phyloP scores from a whole-genome alignment of 2,888 invertebrate genomes.

The Cacoxenus indagator region DNA sequence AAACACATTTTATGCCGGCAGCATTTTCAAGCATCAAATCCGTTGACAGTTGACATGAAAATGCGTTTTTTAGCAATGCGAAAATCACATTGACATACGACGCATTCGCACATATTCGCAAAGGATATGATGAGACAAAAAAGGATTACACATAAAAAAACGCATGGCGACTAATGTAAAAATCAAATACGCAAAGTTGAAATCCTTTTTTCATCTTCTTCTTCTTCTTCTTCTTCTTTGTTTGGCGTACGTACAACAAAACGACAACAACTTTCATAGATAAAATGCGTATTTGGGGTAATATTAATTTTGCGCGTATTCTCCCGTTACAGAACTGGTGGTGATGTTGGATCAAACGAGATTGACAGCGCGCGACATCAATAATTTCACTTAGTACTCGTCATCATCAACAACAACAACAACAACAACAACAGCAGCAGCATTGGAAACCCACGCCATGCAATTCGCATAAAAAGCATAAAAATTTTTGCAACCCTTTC shows the following conservation, averaged over 20 bases:
- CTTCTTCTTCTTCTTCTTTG: neutral
- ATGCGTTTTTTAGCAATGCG: slow-evolving; percentile 47
- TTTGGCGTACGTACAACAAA: neutral
- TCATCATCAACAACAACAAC: neutral
- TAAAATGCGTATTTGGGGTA: neutral
- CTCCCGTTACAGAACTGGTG: neutral
- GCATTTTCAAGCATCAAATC: slow-evolving; percentile 44
- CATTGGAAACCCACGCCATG: neutral
- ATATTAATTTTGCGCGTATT: slow-evolving; percentile 28
- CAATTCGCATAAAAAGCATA: slow-evolving; percentile 34
- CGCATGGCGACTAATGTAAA: slow-evolving; percentile 10
- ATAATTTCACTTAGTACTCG: slow-evolving; percentile 9
- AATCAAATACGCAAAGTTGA: slow-evolving; percentile 3
- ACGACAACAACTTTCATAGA: neutral
- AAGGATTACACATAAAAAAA: slow-evolving; percentile 6
- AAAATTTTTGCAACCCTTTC: slow-evolving; percentile 53
- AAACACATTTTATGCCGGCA: neutral
- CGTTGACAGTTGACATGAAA: slow-evolving; percentile 61
- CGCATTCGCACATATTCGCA: neutral
- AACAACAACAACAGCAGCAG: neutral
- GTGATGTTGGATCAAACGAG: slow-evolving; percentile 54
- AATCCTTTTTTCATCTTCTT: neutral
- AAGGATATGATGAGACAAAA: neutral
- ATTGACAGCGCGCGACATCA: slow-evolving; percentile 33
- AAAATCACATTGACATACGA: neutral